Conservation (phyloP, 2,113 vertebrate genomes). For the Bubo bubo region DNA sequence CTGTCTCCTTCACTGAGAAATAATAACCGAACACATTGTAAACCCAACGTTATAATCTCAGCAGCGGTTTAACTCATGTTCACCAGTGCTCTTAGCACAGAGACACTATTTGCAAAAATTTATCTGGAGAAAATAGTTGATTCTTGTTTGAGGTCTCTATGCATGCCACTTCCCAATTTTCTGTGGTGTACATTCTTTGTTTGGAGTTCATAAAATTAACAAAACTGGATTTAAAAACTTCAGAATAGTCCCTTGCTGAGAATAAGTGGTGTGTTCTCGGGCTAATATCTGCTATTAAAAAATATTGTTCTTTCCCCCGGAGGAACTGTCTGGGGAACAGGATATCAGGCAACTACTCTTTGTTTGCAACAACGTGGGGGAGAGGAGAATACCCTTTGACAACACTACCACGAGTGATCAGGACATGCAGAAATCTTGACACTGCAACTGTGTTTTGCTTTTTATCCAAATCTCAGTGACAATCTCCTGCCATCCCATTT, state of each 20-base stretch:
- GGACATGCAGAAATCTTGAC: neutral
- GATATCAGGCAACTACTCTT: neutral
- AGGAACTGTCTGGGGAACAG: neutral
- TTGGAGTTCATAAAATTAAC: neutral
- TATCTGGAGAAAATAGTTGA: rapidly evolving
- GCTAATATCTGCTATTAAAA: neutral
- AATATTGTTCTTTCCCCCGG: neutral
- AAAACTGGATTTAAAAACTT: neutral
- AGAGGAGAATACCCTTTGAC: neutral
- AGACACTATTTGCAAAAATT: neutral
- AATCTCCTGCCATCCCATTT: neutral
- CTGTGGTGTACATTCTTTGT: neutral
- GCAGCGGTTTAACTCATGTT: neutral
- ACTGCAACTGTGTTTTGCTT: neutral
- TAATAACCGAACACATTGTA: neutral
- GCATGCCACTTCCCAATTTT: neutral
- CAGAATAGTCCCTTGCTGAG: neutral
- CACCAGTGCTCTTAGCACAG: neutral
- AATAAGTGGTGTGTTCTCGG: neutral
- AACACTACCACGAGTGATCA: neutral
- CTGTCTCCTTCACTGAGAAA: neutral
- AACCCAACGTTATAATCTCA: neutral
- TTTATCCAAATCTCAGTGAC: neutral
- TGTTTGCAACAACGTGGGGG: rapidly evolving
- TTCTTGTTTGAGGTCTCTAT: neutral